A percentile compares a stretch with the other conserved stretches of the same genome.
These are phyloP conservation scores for Ptychobarbus kaznakovi DNA, from an alignment of 2,797 vertebrate species.

Conservation along the genomic window DNA sequence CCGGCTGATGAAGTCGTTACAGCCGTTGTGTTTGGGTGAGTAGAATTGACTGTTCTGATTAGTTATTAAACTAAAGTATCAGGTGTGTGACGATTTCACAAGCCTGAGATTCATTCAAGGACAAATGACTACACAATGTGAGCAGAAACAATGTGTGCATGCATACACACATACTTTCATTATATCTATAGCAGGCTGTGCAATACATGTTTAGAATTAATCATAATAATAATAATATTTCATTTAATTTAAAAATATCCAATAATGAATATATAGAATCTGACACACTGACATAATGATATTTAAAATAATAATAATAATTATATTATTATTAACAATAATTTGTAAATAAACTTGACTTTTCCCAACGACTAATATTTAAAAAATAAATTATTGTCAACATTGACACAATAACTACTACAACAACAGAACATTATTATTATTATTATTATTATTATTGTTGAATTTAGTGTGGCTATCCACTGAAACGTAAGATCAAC, in stretches of 20 bases:
- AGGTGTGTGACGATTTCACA: constrained; percentile 61
- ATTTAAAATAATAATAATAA: too few relatives aligned
- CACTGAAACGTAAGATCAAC: not conserved
- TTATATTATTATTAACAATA: too few relatives aligned
- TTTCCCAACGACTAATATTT: too few relatives aligned
- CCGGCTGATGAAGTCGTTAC: constrained; percentile 67
- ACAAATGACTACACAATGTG: not conserved
- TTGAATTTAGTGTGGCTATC: not conserved
- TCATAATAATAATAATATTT: not conserved
- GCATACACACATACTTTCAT: not conserved
- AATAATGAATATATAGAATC: too few relatives aligned
- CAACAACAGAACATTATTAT: too few relatives aligned
- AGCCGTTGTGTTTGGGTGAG: constrained; percentile 64
- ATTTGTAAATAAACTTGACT: too few relatives aligned
- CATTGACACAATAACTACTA: too few relatives aligned
- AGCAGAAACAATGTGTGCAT: not conserved
- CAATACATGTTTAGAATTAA: not conserved
- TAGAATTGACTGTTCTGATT: constrained; percentile 71
- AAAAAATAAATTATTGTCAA: not conserved
- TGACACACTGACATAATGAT: too few relatives aligned
- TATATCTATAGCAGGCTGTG: not conserved
- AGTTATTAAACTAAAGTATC: constrained; percentile 65
- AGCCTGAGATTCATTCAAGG: not conserved
- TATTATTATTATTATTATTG: not conserved
- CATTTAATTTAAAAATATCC: too few relatives aligned